Conservation (phyloP, 2,797 vertebrate species). For the Karalla daura region DNA sequence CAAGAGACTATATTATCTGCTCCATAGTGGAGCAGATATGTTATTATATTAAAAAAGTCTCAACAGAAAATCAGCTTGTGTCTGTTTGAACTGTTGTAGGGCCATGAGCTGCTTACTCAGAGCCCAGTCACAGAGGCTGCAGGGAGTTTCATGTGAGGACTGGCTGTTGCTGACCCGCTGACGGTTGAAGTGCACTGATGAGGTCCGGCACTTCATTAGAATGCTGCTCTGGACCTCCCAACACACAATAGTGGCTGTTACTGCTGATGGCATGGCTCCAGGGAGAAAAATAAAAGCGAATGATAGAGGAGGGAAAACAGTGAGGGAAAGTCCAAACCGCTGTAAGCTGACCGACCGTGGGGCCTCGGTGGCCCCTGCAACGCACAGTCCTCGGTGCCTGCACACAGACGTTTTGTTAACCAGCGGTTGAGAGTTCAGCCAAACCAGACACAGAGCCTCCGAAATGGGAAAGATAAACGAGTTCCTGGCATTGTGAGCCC, state of each 20-base stretch:
- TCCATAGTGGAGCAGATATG: not conserved
- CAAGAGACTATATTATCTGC: too few relatives aligned
- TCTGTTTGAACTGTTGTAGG: constrained; percentile 2
- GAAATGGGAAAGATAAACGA: constrained; percentile 50
- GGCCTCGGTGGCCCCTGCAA: constrained; percentile 30
- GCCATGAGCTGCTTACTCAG: constrained; percentile 32
- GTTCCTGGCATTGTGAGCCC: constrained; percentile 41
- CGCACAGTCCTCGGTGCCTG: constrained; percentile 17
- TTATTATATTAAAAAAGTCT: not conserved
- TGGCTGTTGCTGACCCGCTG: constrained; percentile 51
- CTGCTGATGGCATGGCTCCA: constrained; percentile 70
- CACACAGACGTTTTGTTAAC: constrained; percentile 70
- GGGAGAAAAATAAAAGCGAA: constrained; percentile 56
- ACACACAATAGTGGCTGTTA: constrained; percentile 72
- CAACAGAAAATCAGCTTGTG: not conserved
- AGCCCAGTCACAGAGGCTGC: constrained; percentile 53
- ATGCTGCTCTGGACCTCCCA: constrained; percentile 54
- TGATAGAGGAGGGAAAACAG: constrained; percentile 26
- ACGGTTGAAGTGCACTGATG: constrained; percentile 58
- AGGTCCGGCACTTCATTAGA: constrained; percentile 70
- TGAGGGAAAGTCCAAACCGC: constrained; percentile 71
- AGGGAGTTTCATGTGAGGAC: constrained; percentile 43
- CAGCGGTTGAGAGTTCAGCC: constrained; percentile 73
- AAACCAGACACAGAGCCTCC: constrained; percentile 57
- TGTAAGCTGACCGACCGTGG: constrained; percentile 60